Percentiles rank a stretch among this genome's conserved stretches.
Conservation (phyloP, 2,113 vertebrate genomes). For the Colius striatus region DNA sequence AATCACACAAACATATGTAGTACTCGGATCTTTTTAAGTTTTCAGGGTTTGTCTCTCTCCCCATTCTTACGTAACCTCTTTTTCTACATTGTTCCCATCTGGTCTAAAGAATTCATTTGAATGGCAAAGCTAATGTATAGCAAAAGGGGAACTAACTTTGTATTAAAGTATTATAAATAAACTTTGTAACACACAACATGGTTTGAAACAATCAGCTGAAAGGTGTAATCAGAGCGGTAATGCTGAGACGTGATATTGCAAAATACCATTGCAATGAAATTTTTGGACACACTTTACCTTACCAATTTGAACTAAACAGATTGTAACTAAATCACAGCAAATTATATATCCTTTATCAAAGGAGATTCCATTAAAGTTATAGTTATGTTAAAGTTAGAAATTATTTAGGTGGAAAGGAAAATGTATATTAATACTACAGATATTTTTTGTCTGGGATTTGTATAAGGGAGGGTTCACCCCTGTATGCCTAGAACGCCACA, state of each 20-base stretch:
- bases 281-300: conserved; percentile 73
- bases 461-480: conserved; percentile 82
- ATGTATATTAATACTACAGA: conserved; percentile 75
- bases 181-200: conserved; percentile 77
- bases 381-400: conserved; percentile 48
- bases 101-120: conserved; percentile 56
- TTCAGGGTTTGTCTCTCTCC: conserved; percentile 60
- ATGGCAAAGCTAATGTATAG: conserved; percentile 60
- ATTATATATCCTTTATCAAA: conserved; percentile 58
- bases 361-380: conserved; percentile 33
- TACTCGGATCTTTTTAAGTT: conserved; percentile 28
- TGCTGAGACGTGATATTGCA: conserved; percentile 54
- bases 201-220: conserved; percentile 70
- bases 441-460: conserved; percentile 74
- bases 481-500: conserved; percentile 86
- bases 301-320: conserved; percentile 58
- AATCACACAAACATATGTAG: conserved; percentile 66
- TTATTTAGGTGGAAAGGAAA: conserved; percentile 75
- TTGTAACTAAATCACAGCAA: conserved; percentile 64
- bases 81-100: conserved; percentile 62
- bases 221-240: conserved; percentile 54
- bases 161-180: conserved; percentile 62
- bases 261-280: conserved; percentile 58
- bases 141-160: conserved; percentile 65
- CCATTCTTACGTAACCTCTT: neutral